These are phyloP conservation scores for Antechinus flavipes DNA, from an alignment of 2,113 vertebrate genomes.

Conservation along the genomic window DNA sequence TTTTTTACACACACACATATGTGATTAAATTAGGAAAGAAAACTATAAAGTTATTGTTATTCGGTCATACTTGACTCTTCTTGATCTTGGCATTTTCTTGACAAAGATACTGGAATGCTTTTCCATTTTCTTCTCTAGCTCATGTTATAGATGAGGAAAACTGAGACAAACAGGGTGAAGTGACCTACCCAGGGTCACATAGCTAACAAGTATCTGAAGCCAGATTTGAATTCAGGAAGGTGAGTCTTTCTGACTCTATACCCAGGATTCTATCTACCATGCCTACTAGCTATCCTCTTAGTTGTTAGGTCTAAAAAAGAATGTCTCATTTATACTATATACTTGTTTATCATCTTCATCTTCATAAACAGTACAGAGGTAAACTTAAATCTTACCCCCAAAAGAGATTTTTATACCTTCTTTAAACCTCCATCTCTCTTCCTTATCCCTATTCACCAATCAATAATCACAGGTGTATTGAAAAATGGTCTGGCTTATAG, in stretches of 20 bases:
- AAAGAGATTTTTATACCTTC: background rate
- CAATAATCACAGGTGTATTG: background rate
- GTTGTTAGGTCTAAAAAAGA: background rate
- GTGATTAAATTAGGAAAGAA: background rate
- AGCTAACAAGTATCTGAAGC: background rate
- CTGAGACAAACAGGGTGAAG: background rate
- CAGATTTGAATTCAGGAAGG: background rate
- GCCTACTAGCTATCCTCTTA: background rate
- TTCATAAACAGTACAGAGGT: background rate
- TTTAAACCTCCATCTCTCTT: background rate
- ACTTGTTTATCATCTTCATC: background rate
- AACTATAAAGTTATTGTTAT: background rate
- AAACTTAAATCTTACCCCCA: background rate
- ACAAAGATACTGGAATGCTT: background rate
- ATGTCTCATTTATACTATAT: background rate
- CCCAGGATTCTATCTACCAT: background rate
- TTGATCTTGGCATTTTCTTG: background rate
- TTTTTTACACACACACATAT: background rate
- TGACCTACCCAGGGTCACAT: too few species aligned
- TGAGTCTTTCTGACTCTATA: background rate
- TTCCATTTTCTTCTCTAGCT: background rate
- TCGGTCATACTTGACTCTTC: too few species aligned
- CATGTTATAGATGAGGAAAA: background rate
- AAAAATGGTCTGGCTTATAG: background rate
- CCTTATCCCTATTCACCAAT: background rate